These are phyloP conservation scores for Clarias batrachus DNA, from an alignment of 2,113 vertebrate species.

Conservation along the genomic window DNA sequence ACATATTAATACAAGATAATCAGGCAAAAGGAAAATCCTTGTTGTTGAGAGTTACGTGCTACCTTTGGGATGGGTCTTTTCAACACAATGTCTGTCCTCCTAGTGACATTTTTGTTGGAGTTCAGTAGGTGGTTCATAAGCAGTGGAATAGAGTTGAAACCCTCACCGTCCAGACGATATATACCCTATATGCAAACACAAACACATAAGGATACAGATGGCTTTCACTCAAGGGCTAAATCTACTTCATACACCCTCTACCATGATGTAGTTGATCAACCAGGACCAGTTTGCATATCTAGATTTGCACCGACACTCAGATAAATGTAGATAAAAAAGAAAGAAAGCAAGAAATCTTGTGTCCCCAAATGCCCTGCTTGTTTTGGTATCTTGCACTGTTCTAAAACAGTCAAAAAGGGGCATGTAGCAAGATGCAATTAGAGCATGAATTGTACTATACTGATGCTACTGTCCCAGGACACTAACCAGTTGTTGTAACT, in stretches of 20 bases:
- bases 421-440: neutral
- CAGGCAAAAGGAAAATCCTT: neutral
- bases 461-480: neutral
- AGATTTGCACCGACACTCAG: neutral
- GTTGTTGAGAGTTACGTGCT: neutral
- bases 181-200: constrained; percentile 72
- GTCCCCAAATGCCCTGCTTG: neutral
- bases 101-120: constrained; percentile 82
- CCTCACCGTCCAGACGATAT: constrained; percentile 88
- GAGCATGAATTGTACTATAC: neutral
- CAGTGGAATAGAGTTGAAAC: constrained; percentile 83
- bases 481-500: neutral
- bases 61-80: constrained; percentile 83
- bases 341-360: neutral
- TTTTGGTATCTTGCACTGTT: neutral
- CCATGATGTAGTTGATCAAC: neutral
- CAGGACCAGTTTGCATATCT: neutral
- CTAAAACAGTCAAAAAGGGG: neutral
- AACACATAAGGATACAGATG: neutral
- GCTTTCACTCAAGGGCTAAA: neutral
- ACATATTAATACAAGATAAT: neutral
- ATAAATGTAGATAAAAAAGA: neutral
- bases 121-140: constrained; percentile 81
- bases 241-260: too few relatives aligned
- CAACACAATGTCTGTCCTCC: constrained; percentile 77